phyloP scores from a whole-genome alignment of 1,140 invertebrate genomes.

The Mizuhopecten yessoensis region DNA sequence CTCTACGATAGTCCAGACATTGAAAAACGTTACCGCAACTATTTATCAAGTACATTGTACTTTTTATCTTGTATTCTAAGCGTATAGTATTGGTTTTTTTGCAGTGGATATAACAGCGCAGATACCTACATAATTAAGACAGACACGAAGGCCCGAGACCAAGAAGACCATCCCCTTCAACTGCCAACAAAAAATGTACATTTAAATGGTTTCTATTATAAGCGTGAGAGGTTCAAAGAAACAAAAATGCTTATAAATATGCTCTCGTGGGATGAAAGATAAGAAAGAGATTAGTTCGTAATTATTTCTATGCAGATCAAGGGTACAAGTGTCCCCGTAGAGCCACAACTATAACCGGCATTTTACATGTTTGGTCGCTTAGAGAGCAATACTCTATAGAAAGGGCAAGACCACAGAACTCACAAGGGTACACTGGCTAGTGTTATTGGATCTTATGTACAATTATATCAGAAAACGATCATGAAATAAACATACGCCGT shows the following conservation, averaged over 20 bases:
- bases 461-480: background rate
- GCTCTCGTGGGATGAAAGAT: background rate
- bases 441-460: background rate
- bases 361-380: background rate
- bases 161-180: background rate
- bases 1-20: too few relatives aligned
- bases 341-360: background rate
- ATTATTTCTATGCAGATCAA: constrained; percentile 39
- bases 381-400: background rate
- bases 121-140: background rate
- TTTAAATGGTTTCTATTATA: background rate
- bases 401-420: background rate
- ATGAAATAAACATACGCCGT: constrained; percentile 4
- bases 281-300: constrained; percentile 16
- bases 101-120: background rate
- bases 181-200: background rate
- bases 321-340: background rate
- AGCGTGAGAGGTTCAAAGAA: background rate
- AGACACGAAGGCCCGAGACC: background rate
- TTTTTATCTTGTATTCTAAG: too few relatives aligned
- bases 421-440: background rate
- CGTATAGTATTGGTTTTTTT: too few relatives aligned
- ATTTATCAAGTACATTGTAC: too few relatives aligned
- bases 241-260: constrained; percentile 20
- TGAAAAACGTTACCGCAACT: too few relatives aligned